Base-by-base conservation (phyloP, 2,888 invertebrate species). In the Thecocarcelia acutangulata region DNA sequence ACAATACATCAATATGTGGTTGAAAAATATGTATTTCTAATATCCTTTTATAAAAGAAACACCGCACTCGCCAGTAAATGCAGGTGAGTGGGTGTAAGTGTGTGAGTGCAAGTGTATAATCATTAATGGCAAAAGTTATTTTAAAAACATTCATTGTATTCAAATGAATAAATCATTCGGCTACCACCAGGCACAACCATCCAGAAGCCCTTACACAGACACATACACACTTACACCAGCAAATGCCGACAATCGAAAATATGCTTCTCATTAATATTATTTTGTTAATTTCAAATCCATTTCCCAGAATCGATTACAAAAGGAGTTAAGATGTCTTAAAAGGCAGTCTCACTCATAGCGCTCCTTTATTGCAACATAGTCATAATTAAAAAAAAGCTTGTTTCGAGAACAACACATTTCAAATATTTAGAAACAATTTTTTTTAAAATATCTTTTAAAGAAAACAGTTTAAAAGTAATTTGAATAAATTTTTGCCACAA, bases 241-340 rank as follows among this genome's bases (percentile, higher is more conserved):
- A 37, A 15, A 37, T n/a, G 2, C 52, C 28, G 28, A 19, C 37
- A 17, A 12, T 2, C 17, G 37, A 42, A 48, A 12, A 50, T n/a
- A 40, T 33, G 0, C 54, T 64, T 58, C 63, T 72, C 72, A 72
- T 78, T 78, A 66, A 66, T 37, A 72, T 78, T 72, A 59, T 66
- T 72, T 59, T 78, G 64, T 66, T 78, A 72, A 72, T 72, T 72
- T 78, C 52, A 58, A 72, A 72, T 72, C 44, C 58, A 78, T 66
- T 78, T 78, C 8, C 42, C 44, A 64, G 58, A 44, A 78, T 72
- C 72, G 59, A 76, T 59, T 44, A 68, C 44, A 68, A 68, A 61
- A 42, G 17, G 15, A 13, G 52, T 52, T 9, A 19, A 42, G 13
- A 52, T 1, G 40, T 0, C 17, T 42, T 2, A n/a, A n/a, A n/a